Conservation (phyloP, 2,888 invertebrate genomes). For the Coecobrya sp. region DNA sequence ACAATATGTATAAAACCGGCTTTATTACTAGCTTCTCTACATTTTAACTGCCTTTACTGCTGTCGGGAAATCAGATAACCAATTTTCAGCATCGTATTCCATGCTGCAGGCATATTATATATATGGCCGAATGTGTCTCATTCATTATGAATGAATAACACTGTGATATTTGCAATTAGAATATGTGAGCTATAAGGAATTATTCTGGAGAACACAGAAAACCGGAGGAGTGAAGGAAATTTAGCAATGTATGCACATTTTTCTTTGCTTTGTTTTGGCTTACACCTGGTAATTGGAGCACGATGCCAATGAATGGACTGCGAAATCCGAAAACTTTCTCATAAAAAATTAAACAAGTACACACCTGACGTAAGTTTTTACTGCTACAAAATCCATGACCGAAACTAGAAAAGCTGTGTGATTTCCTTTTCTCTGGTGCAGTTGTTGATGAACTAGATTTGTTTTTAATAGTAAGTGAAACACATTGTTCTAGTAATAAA, state of each 20-base stretch:
- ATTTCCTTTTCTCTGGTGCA: no score
- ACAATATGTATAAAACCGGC: neutral
- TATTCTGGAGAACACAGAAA: no score
- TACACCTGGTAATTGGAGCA: neutral
- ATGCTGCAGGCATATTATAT: neutral
- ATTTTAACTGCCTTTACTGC: neutral
- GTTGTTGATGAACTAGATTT: neutral
- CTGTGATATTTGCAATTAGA: no score
- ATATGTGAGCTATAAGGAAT: no score
- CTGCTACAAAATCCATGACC: neutral
- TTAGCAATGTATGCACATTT: neutral
- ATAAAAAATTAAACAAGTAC: neutral
- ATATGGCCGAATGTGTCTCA: no score
- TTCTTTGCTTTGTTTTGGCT: neutral
- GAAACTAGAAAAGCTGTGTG: neutral
- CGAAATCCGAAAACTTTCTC: neutral
- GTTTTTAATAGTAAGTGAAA: no score
- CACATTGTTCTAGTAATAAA: no score
- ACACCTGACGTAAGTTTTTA: no score
- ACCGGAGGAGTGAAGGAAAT: neutral
- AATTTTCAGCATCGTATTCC: neutral
- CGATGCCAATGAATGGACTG: neutral
- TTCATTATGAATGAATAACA: no score
- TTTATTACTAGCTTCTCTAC: neutral
- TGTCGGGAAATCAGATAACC: conserved; percentile 27